Evolutionary conservation across 2,888 invertebrate genomes (phyloP).

Genomic region (Girardia tigrina): DNA sequence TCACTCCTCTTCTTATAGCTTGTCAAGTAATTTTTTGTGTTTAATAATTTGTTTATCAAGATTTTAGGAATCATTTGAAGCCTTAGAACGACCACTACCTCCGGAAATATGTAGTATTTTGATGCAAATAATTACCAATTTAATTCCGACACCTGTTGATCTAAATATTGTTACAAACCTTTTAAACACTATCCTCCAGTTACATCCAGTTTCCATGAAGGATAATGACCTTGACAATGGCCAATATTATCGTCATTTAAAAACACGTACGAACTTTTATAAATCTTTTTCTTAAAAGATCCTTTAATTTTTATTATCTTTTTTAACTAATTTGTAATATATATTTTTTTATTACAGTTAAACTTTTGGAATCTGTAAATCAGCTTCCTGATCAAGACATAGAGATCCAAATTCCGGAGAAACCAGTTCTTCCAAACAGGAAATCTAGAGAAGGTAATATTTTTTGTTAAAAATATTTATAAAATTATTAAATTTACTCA

Average conservation of each 20-base stretch:
- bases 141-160: background rate
- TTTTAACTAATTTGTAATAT: no score
- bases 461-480: no score
- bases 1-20: background rate
- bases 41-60: no score
- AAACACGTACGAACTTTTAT: background rate
- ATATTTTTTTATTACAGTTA: no score
- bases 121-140: background rate
- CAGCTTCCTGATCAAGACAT: no score
- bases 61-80: background rate
- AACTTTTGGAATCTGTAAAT: no score
- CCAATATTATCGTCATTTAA: background rate
- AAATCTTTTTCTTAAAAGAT: background rate
- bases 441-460: no score
- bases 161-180: background rate
- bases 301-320: background rate
- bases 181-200: background rate
- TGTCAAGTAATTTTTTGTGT: background rate
- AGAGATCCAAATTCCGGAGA: no score
- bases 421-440: no score
- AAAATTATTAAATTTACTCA: no score
- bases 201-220: background rate
- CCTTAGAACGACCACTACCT: background rate
- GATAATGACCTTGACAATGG: conserved; percentile 8
- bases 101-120: background rate